Evolutionary conservation across 1,140 invertebrate genomes (phyloP).

Genomic region (Mya arenaria): DNA sequence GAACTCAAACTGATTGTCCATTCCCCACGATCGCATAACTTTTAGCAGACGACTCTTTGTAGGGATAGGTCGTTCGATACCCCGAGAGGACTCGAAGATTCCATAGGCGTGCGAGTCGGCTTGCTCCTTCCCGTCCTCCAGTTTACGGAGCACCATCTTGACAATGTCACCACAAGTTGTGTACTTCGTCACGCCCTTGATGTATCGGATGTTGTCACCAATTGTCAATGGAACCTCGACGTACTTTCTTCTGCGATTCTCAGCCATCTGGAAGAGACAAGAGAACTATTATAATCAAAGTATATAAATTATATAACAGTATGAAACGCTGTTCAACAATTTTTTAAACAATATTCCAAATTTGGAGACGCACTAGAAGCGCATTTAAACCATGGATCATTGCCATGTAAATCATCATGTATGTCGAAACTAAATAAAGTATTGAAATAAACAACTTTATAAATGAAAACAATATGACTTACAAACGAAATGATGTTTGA

Average conservation of each 20-base stretch:
- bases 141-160: conserved; percentile 50
- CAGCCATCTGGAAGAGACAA: conserved; percentile 41
- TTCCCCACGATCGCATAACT: conserved; percentile 44
- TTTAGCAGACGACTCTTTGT: conserved; percentile 43
- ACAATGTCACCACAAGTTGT: conserved; percentile 53
- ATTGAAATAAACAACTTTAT: not conserved
- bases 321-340: not conserved
- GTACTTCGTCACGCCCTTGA: conserved; percentile 47
- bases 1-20: conserved; percentile 33
- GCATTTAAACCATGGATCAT: too few relatives aligned
- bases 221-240: conserved; percentile 32
- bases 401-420: too few relatives aligned
- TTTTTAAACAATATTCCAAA: not conserved
- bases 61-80: conserved; percentile 45
- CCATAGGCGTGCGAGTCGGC: conserved; percentile 21
- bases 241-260: not conserved
- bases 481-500: not conserved
- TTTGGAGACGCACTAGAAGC: too few relatives aligned
- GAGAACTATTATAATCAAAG: not conserved
- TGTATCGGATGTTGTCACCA: conserved; percentile 8
- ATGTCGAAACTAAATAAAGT: too few relatives aligned
- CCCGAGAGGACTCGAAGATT: conserved; percentile 47
- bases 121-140: not conserved
- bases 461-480: not conserved
- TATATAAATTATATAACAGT: not conserved